These are phyloP conservation scores for Dromococcyx pavoninus DNA, from an alignment of 2,797 vertebrate species.

Conservation along the genomic window DNA sequence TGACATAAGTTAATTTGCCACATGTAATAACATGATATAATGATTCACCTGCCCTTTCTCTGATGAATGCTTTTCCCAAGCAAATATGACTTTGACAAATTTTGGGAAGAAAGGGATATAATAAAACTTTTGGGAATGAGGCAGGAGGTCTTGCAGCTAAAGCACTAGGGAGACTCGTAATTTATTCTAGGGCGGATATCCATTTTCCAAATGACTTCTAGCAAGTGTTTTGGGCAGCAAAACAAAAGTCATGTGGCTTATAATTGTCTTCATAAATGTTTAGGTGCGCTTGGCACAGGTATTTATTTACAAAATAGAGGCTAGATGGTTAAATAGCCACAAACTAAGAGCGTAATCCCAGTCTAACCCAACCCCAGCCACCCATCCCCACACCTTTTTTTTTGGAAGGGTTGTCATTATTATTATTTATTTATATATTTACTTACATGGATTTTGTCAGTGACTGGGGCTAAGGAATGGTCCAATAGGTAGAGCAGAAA, in stretches of 20 bases:
- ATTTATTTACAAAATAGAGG: background rate
- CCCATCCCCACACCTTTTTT: accelerated
- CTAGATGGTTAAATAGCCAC: background rate
- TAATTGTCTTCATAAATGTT: background rate
- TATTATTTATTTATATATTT: background rate
- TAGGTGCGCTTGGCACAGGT: background rate
- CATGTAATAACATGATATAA: background rate
- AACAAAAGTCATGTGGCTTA: background rate
- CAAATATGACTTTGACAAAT: background rate
- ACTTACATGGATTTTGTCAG: background rate
- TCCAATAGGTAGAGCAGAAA: background rate
- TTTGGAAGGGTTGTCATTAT: background rate
- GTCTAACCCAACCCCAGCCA: background rate
- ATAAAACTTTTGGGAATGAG: background rate
- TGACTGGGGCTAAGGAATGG: background rate
- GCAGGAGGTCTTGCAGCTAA: background rate
- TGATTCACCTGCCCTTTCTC: background rate
- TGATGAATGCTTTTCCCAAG: background rate
- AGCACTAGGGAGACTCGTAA: background rate
- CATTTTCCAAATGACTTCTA: background rate
- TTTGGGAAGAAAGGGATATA: background rate
- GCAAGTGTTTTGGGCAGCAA: background rate
- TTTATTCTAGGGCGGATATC: background rate
- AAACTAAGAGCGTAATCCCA: background rate
- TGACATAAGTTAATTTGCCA: conserved; percentile 30